These are phyloP conservation scores for Nemotelus nigrinus DNA, from an alignment of 2,888 invertebrate genomes.

Conservation along the genomic window DNA sequence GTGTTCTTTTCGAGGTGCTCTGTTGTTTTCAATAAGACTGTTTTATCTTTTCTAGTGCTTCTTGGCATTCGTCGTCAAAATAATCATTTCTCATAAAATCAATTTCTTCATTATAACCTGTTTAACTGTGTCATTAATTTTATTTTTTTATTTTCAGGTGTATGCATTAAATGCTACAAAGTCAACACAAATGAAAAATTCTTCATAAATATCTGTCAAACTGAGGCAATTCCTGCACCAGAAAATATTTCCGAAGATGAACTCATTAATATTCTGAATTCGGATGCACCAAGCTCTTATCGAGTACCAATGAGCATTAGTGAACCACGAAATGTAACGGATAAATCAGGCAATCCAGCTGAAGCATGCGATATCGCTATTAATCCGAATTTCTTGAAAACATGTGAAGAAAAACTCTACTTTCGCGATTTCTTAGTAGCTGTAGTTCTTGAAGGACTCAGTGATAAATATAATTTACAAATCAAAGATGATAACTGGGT, in stretches of 20 bases:
- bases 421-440: constrained; percentile 84
- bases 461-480: constrained; percentile 80
- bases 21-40: too few relatives aligned
- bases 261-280: constrained; percentile 72
- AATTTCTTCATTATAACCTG: too few relatives aligned
- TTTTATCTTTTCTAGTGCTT: too few relatives aligned
- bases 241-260: constrained; percentile 77
- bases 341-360: constrained; percentile 79
- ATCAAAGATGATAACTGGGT: constrained; percentile 74
- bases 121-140: too few relatives aligned
- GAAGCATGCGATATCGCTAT: constrained; percentile 86
- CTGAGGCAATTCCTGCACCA: constrained; percentile 79
- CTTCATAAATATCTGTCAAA: constrained; percentile 87
- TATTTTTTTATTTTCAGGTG: constrained; percentile 67
- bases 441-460: constrained; percentile 80
- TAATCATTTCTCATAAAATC: too few relatives aligned
- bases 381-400: constrained; percentile 79
- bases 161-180: constrained; percentile 81
- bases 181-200: constrained; percentile 75
- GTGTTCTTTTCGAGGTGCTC: too few relatives aligned
- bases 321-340: constrained; percentile 78
- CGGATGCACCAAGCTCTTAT: constrained; percentile 76
- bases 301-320: constrained; percentile 92
- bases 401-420: constrained; percentile 74
- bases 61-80: too few relatives aligned